These are phyloP conservation scores for Gadopsis marmoratus DNA, from an alignment of 2,797 vertebrate genomes.

Conservation along the genomic window DNA sequence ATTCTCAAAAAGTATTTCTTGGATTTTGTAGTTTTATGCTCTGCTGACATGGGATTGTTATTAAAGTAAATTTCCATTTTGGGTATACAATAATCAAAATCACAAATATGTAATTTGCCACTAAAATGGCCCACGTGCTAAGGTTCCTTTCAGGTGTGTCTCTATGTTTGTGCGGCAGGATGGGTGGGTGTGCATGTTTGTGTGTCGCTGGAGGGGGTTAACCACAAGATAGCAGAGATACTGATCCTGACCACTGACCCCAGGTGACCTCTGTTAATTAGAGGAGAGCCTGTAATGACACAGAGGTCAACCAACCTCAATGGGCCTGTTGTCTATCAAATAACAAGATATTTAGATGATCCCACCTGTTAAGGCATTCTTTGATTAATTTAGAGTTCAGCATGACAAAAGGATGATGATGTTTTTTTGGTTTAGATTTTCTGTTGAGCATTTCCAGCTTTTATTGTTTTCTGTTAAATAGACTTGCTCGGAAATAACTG, in stretches of 20 bases:
- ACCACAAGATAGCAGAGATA: slow-evolving; percentile 26
- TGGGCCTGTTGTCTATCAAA: slow-evolving; percentile 9
- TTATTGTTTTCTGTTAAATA: neutral
- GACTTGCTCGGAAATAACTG: neutral
- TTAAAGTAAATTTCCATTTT: neutral
- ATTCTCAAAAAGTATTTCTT: neutral
- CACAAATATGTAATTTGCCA: neutral
- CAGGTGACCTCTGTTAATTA: slow-evolving; percentile 67
- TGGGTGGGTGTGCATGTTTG: slow-evolving; percentile 4
- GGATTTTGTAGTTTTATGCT: too few relatives aligned
- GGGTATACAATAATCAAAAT: neutral
- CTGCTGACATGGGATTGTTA: too few relatives aligned
- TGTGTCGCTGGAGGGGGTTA: slow-evolving; percentile 1
- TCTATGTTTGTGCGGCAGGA: neutral
- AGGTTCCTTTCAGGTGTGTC: slow-evolving; percentile 3
- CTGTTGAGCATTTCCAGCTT: neutral
- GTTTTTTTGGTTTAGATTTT: neutral
- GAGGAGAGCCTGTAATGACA: slow-evolving; percentile 56
- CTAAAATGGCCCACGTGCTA: neutral
- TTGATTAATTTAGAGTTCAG: neutral
- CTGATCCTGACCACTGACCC: slow-evolving; percentile 62
- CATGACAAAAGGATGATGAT: neutral
- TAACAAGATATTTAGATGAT: slow-evolving; percentile 3
- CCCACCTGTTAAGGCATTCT: neutral
- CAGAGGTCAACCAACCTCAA: slow-evolving; percentile 19